Evolutionary conservation across 2,888 invertebrate genomes (phyloP).

Genomic region (Caenorhabditis drosophilae): DNA sequence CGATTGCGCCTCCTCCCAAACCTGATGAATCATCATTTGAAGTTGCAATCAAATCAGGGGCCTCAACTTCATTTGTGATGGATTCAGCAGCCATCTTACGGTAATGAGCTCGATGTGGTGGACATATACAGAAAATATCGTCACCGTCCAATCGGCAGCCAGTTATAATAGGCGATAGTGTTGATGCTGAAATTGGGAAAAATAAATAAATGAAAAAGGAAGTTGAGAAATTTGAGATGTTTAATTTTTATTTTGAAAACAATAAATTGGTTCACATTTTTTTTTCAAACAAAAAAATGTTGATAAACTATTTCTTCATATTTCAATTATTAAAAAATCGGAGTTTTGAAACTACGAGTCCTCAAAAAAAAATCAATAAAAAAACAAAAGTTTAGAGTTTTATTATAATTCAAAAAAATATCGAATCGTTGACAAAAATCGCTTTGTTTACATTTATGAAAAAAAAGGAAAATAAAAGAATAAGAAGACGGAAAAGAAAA

Average conservation of each 20-base stretch:
- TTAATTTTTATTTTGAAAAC: neutral
- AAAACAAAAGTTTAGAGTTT: neutral
- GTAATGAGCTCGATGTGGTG: constrained; percentile 15
- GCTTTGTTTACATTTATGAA: too few species aligned
- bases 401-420: too few species aligned
- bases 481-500: too few species aligned
- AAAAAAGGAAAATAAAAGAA: too few species aligned
- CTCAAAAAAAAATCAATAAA: constrained; percentile 1
- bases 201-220: neutral
- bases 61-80: neutral
- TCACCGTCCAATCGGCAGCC: constrained; percentile 47
- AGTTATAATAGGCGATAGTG: constrained; percentile 47
- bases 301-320: too few species aligned
- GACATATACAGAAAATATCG: constrained; percentile 51
- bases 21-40: constrained; percentile 11
- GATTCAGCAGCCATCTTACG: constrained; percentile 29
- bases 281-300: neutral
- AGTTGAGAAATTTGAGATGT: neutral
- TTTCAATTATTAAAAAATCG: too few species aligned
- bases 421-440: too few species aligned
- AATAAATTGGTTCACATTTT: neutral
- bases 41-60: too few species aligned
- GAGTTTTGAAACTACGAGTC: too few species aligned
- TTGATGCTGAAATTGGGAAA: constrained; percentile 40
- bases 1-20: constrained; percentile 57